Base-by-base conservation (phyloP, 2,113 vertebrate species). In the Grammomys surdaster region DNA sequence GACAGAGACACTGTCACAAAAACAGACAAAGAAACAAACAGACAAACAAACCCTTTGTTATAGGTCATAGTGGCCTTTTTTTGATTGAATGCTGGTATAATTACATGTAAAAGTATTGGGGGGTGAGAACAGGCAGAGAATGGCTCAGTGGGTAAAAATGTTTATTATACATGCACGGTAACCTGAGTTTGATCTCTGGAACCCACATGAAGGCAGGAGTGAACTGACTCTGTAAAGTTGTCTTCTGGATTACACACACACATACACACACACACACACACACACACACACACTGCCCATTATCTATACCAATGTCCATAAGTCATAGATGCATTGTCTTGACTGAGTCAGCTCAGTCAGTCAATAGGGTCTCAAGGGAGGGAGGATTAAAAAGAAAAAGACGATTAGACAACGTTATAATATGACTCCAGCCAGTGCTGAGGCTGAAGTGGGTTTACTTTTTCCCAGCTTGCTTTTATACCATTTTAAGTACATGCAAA, bases 1-100 rank as follows among this genome's bases (percentile, higher is more conserved):
- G 51, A 33, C 20, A 51, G 3, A 43, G n/a, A 63, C 56, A n/a
- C n/a, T 63, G n/a, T 43, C 56, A 81, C 54, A 81, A 17, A 58
- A 33, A 58, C n/a, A 94, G 92, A 80, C 26, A 7, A 51, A 51
- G 51, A 58, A 33, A 58, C n/a, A 94, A 94, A 80, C 26, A 89
- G 60, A 63, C 58, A 93, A 94, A 80, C n/a, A 86, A 67, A 63
- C 58, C 33, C 28, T 26, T 63, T 5, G 1, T 63, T 85, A 51
- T 69, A 1, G 43, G 54, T 76, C 24, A 56, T 5, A 33, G 46
- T 51, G 17, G 17, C 9, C 69, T 69, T 90, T 87, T 78, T 65
- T 69, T 94, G 80, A 90, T 14, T 54, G 54, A 89, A 82, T 76
- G 56, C 51, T 82, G 2, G 77, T 72, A 56, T 24, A 60, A 91